Evolutionary conservation across 2,888 invertebrate species (phyloP).

Genomic region (Drosophila formosana): DNA sequence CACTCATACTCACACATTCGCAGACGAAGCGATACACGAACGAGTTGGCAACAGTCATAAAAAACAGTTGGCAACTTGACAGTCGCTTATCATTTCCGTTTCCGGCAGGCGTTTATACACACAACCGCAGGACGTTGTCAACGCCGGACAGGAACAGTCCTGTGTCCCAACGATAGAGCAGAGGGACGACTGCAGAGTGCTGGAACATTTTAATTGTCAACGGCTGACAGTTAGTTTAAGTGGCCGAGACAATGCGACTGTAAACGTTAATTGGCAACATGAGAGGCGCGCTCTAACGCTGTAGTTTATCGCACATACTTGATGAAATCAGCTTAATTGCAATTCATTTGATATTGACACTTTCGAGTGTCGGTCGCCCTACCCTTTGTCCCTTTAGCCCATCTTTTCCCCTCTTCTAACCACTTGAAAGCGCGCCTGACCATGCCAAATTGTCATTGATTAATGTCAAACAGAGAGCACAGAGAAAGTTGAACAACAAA

Average conservation of each 20-base stretch:
- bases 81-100: constrained; percentile 73
- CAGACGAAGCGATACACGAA: constrained; percentile 5
- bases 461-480: constrained; percentile 50
- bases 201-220: constrained; percentile 66
- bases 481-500: constrained; percentile 33
- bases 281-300: constrained; percentile 8
- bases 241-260: constrained; percentile 47
- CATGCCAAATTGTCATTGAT: constrained; percentile 68
- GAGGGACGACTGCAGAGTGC: neutral
- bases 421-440: constrained; percentile 48
- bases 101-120: constrained; percentile 51
- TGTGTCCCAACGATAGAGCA: neutral
- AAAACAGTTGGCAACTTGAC: constrained; percentile 66
- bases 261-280: constrained; percentile 60
- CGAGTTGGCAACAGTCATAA: constrained; percentile 29
- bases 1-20: neutral
- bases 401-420: neutral
- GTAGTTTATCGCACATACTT: constrained; percentile 50
- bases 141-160: constrained; percentile 21
- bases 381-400: neutral
- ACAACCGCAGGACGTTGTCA: constrained; percentile 56
- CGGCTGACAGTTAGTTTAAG: constrained; percentile 55
- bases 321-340: constrained; percentile 67
- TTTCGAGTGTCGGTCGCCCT: constrained; percentile 48
- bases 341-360: constrained; percentile 75